Base-by-base conservation (phyloP, 35 echinoderm and acorn worm genomes). In the Holothuria glaberrima region DNA sequence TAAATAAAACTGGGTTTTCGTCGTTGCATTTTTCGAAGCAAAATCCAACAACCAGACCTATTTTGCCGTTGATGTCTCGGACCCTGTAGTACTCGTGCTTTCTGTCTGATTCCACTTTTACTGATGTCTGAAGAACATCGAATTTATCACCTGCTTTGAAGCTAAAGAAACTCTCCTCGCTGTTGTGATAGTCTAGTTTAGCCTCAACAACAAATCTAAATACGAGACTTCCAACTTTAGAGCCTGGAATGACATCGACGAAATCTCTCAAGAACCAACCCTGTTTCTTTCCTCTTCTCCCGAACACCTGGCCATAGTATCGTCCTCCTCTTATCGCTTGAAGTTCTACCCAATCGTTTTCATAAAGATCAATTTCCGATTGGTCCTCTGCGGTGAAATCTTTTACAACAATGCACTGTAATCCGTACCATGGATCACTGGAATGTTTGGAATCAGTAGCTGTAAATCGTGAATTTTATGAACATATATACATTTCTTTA, bases 261-360 rank as follows among this genome's bases (percentile, higher is more conserved):
- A 48, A 48, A 78, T 48, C 50, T n/a, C 38, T 78, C 9, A 48
- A 27, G 50, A 78, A 78, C 74, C 74, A 78, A 19, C 74, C 74
- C 20, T 78, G 29, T 5, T 24, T 35, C 18, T 78, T 48, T 12
- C 74, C 74, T 26, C 36, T 48, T 78, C 74, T 41, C 12, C 74
- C 44, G 20, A n/a, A 48, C 16, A 78, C 74, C 29, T 41, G 50
- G 3, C 74, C 74, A 48, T 78, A 78, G 26, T 78, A 78, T 26
- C 74, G 14, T 16, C 50, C 50, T 24, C 74, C 74, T 41, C 50
- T 48, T 19, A 52, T 48, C 36, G 12, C 10, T 22, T 48, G 46
- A 56, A 78, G 74, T 48, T 78, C 74, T 1, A 78, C 74, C 74
- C 74, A 78, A 38, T 78, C 74, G 21, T 78, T 21, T 50, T 48